Evolutionary conservation across 2,797 vertebrate species (phyloP), one percentile per base, ranked within the genome.

Genomic region (Tadarida brasiliensis): DNA sequence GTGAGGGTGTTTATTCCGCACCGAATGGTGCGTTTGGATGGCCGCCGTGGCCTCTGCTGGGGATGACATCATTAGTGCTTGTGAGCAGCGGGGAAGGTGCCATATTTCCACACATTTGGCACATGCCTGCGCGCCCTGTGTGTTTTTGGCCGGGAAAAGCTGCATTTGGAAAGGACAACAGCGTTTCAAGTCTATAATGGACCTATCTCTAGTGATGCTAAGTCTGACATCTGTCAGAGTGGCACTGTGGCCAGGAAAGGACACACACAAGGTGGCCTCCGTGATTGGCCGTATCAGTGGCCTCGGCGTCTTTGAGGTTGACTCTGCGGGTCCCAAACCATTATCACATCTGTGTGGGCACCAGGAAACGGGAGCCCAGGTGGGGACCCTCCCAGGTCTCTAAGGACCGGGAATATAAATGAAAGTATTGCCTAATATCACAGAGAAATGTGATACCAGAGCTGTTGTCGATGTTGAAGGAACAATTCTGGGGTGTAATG

Each of bases 171-270:
- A 93, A 94, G 87, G 85, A 63, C 0, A 93, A 83, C 47, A 57
- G 90, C 67, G 96, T 98, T 98, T 97, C 94, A 95, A 94, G 56
- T 57, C 83, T 12, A 0, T 90, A 96, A 96, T 94, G 83, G 93
- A 67, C 96, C 28, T 65, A 87, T 94, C 73, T 28, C 61, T 96
- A 84, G 47, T 86, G 94, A 85, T 84, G 92, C 35, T 95, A 39
- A 97, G 39, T 54, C 80, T 92, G 96, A 92, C 97, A 97, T 98
- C 97, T 98, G 98, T 97, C 98, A 96, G 81, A 97, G 95, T 47
- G 83, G 80, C 87, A 87, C 82, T 16, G 19, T 0, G 10, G 90
- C 97, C 94, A 93, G 95, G 82, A 96, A 88, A 96, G 74, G 87
- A 82, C 71, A 87, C 17, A 39, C 2, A 39, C 56, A 95, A 83